These are phyloP conservation scores for Drosophila sucinea DNA, from an alignment of 1,140 invertebrate species.

Conservation along the genomic window DNA sequence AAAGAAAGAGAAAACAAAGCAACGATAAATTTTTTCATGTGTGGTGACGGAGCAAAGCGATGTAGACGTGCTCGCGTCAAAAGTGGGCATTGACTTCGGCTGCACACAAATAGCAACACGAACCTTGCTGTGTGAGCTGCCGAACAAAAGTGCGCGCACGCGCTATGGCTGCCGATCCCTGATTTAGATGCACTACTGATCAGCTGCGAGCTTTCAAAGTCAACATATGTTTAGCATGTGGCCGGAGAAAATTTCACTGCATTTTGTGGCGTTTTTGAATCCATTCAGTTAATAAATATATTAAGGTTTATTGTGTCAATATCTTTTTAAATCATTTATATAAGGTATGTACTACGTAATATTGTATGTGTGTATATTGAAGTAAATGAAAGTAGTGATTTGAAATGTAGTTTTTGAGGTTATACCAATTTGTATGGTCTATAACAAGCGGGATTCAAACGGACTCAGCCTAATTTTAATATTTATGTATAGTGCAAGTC, in stretches of 20 bases:
- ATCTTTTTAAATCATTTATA: not conserved
- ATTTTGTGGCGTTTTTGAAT: not conserved
- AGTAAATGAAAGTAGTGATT: constrained; percentile 3
- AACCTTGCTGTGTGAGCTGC: too few species aligned
- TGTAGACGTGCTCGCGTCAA: too few species aligned
- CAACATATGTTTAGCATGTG: not conserved
- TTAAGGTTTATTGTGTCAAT: constrained; percentile 1
- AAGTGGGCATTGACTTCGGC: too few species aligned
- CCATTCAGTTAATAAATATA: not conserved
- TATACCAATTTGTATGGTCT: constrained; percentile 3
- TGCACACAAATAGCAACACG: too few species aligned
- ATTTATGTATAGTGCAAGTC: constrained; percentile 4
- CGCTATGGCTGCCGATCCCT: too few species aligned
- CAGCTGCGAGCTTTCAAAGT: constrained; percentile 1
- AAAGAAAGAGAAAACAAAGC: too few species aligned
- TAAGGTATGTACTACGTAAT: too few species aligned
- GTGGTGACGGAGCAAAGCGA: too few species aligned
- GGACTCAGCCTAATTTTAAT: constrained; percentile 1
- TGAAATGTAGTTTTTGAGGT: not conserved
- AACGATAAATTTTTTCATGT: too few species aligned
- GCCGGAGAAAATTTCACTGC: not conserved
- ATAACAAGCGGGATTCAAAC: not conserved
- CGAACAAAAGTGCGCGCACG: too few species aligned
- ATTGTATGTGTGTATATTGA: not conserved
- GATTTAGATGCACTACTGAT: not conserved